phyloP scores from a whole-genome alignment of 1,140 invertebrate genomes.

The Drosophila baimaii region DNA sequence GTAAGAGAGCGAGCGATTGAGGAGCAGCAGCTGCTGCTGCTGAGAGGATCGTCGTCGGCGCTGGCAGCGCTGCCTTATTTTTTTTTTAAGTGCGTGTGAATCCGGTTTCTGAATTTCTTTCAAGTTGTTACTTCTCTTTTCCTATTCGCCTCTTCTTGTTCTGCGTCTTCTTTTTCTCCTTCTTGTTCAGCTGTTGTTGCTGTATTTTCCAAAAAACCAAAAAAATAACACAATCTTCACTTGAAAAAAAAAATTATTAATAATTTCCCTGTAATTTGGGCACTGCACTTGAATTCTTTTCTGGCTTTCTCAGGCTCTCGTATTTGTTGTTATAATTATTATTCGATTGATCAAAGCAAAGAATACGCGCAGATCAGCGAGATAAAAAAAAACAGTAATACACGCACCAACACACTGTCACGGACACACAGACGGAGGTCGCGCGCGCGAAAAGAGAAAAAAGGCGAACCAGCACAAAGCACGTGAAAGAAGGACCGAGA shows the following conservation, averaged over 20 bases:
- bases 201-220: conserved; percentile 29
- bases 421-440: background rate
- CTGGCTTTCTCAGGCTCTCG: conserved; percentile 6
- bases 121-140: conserved; percentile 67
- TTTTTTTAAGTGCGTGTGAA: conserved; percentile 50
- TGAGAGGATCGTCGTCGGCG: conserved; percentile 40
- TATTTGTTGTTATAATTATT: conserved; percentile 4
- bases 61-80: conserved; percentile 24
- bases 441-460: background rate
- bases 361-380: conserved; percentile 12
- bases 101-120: conserved; percentile 80
- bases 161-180: conserved; percentile 1
- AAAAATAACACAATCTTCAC: conserved; percentile 37
- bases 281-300: conserved; percentile 22
- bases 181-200: conserved; percentile 11
- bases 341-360: conserved; percentile 15
- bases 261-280: conserved; percentile 2
- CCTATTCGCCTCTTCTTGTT: conserved; percentile 15
- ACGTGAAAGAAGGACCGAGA: conserved; percentile 3
- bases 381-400: conserved; percentile 17
- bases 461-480: background rate
- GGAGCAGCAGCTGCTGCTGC: conserved; percentile 45
- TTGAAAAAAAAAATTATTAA: conserved; percentile 42
- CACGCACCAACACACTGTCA: conserved; percentile 9
- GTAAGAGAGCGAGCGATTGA: background rate